phyloP scores from a whole-genome alignment of 2,797 vertebrate genomes.

The Alosa sapidissima region DNA sequence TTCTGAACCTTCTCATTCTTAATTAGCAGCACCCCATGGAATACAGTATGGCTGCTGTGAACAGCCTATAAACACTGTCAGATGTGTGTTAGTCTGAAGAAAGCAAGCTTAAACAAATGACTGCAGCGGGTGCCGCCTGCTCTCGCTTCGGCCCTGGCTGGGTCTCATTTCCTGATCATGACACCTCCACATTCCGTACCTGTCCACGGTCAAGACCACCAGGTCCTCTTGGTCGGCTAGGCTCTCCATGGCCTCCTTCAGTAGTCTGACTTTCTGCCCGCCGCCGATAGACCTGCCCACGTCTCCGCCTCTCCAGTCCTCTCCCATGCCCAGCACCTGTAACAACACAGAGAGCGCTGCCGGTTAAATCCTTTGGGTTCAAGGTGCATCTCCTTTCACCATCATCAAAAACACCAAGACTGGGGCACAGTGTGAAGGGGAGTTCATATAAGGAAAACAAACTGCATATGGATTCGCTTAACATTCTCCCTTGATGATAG shows the following conservation, averaged over 20 bases:
- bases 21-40: slow-evolving; percentile 11
- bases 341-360: slow-evolving; percentile 23
- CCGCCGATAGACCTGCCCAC: slow-evolving; percentile 87
- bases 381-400: neutral
- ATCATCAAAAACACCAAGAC: neutral
- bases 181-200: slow-evolving; percentile 65
- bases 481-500: slow-evolving; percentile 16
- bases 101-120: slow-evolving; percentile 25
- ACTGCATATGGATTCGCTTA: slow-evolving; percentile 7
- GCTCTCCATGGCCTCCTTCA: slow-evolving; percentile 84
- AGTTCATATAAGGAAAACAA: neutral
- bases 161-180: neutral
- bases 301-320: slow-evolving; percentile 91
- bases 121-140: neutral
- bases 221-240: slow-evolving; percentile 83
- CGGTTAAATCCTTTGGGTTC: neutral
- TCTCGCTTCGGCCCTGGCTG: neutral
- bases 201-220: slow-evolving; percentile 87
- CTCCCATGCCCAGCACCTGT: slow-evolving; percentile 90
- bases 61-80: slow-evolving; percentile 8
- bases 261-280: slow-evolving; percentile 92
- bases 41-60: neutral
- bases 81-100: neutral
- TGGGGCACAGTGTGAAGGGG: neutral
- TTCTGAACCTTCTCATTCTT: slow-evolving; percentile 13